Evolutionary conservation across 2,888 invertebrate genomes (phyloP), one percentile per base, ranked within the genome.

Genomic region (Cataglyphis rosenhaueri): DNA sequence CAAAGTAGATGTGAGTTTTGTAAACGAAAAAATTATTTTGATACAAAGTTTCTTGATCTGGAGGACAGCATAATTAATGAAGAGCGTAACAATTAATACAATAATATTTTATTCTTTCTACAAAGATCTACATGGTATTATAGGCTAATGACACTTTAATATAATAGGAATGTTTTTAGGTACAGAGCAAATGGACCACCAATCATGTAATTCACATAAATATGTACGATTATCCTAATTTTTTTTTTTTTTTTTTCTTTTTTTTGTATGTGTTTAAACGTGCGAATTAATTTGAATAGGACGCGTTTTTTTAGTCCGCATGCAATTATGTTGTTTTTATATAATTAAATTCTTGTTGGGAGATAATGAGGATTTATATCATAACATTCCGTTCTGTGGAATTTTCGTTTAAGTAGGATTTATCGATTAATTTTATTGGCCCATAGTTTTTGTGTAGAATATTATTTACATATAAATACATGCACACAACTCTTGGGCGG

Each of bases 391-490:
- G 35, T 52, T 64, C 18, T 62, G 29, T 21, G 59, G 25, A 75
- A 75, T 18, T 65, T 81, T n/a, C 8, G n/a, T 64, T 65, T 59
- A 65, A 38, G 41, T 32, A 12, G 18, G 35, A 18, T 65, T 71
- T 35, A 52, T 41, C 71, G 61, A 85, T 83, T 62, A 81, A 70
- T 89, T 85, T 83, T 74, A 78, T 83, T 82, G 84, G 78, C 61
- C 68, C 74, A 87, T 85, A 84, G 74, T 84, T n/a, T n/a, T 88
- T 86, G 81, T 68, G 76, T 84, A 83, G 73, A 82, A 87, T 89
- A 82, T 88, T 93, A 93, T 93, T 91, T 93, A 93, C 92, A 93
- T 91, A 91, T 92, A 92, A 89, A 91, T 90, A 91, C 91, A 93
- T 88, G 84, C 85, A 85, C 82, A 86, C 48, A 48, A 48, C 12